Conservation (phyloP, 2,888 invertebrate species). For the Sesia apiformis region DNA sequence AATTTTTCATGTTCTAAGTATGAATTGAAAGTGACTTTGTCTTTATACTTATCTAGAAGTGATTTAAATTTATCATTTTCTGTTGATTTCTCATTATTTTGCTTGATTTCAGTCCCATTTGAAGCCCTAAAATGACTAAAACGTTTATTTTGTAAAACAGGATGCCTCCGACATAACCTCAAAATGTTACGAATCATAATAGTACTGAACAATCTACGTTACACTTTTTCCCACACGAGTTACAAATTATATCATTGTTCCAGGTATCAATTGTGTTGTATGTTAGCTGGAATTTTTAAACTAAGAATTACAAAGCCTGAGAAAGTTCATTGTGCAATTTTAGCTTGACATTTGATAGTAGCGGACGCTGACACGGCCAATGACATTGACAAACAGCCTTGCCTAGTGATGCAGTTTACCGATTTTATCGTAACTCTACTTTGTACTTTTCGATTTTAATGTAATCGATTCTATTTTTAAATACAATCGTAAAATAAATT, state of each 20-base stretch:
- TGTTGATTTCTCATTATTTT: constrained; percentile 12
- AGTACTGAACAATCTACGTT: not conserved
- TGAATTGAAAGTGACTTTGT: constrained; percentile 58
- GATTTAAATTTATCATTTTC: constrained; percentile 29
- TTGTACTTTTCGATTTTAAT: too few species aligned
- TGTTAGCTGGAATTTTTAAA: too few species aligned
- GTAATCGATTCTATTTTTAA: too few species aligned
- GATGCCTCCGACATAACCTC: constrained; percentile 53
- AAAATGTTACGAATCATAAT: constrained; percentile 30
- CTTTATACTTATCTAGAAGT: constrained; percentile 38
- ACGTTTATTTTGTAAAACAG: constrained; percentile 24
- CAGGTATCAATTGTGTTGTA: too few species aligned
- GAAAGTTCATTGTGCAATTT: too few species aligned
- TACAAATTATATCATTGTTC: not conserved
- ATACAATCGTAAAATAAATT: too few species aligned
- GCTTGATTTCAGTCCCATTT: constrained; percentile 14
- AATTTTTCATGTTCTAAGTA: constrained; percentile 56
- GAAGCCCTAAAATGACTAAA: constrained; percentile 25
- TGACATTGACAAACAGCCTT: too few species aligned
- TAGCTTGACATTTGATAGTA: too few species aligned
- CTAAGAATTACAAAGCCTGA: too few species aligned
- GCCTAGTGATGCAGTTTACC: too few species aligned
- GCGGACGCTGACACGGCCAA: too few species aligned
- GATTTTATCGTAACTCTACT: too few species aligned
- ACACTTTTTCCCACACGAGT: not conserved